Conservation (phyloP, 2,113 vertebrate species). For the Sialia sialis region DNA sequence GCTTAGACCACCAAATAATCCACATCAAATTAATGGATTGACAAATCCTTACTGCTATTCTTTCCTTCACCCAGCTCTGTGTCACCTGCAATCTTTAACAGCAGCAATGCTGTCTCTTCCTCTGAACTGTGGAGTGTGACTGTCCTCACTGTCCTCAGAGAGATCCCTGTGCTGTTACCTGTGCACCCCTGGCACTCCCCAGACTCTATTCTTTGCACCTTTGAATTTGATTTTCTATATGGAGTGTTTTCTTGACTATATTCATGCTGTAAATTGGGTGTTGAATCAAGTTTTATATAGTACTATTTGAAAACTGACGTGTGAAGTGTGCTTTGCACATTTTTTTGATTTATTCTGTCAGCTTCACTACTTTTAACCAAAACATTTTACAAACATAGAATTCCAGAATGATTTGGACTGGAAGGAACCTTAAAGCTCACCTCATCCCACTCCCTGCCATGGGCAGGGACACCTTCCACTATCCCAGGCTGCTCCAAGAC, state of each 20-base stretch:
- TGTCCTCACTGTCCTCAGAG: neutral
- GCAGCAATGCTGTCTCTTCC: neutral
- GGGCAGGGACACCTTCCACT: neutral
- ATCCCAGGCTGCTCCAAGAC: neutral
- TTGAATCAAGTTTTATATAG: neutral
- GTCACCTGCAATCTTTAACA: neutral
- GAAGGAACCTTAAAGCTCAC: neutral
- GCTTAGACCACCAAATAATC: neutral
- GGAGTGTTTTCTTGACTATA: neutral
- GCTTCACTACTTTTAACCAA: neutral
- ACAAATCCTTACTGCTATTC: neutral
- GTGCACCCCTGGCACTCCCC: neutral
- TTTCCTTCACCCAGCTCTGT: neutral
- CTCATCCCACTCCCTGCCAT: neutral
- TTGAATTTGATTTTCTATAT: neutral
- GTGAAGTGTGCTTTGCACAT: neutral
- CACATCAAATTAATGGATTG: neutral
- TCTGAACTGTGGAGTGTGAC: neutral
- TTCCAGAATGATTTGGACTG: neutral
- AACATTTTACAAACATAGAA: neutral
- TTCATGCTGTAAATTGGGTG: neutral
- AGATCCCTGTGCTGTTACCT: neutral
- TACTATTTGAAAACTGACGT: neutral
- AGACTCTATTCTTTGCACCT: neutral
- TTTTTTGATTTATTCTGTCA: neutral